These are phyloP conservation scores for Anthrax anthrax DNA, from an alignment of 2,888 invertebrate species.

Conservation along the genomic window DNA sequence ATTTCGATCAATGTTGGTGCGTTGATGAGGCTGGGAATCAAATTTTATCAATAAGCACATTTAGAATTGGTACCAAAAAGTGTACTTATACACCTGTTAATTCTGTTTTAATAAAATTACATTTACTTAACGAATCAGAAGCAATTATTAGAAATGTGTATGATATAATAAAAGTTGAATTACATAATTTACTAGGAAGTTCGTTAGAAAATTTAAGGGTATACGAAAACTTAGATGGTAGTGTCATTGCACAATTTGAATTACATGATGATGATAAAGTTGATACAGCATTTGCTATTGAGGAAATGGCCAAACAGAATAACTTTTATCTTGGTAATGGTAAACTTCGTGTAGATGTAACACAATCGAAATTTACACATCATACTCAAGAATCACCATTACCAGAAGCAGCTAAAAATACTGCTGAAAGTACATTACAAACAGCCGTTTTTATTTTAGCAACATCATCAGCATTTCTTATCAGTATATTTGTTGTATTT, in stretches of 20 bases:
- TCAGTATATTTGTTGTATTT: constrained; percentile 59
- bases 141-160: constrained; percentile 37
- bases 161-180: constrained; percentile 34
- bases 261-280: constrained; percentile 59
- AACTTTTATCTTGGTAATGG: constrained; percentile 24
- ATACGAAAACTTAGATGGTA: constrained; percentile 38
- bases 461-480: constrained; percentile 64
- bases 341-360: constrained; percentile 43
- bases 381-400: constrained; percentile 18
- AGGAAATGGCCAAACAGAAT: constrained; percentile 49
- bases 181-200: constrained; percentile 32
- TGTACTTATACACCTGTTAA: constrained; percentile 56
- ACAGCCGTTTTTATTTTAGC: constrained; percentile 63
- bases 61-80: constrained; percentile 39
- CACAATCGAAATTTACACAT: constrained; percentile 48
- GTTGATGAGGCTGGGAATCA: constrained; percentile 73
- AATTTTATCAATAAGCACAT: constrained; percentile 44
- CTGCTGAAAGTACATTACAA: constrained; percentile 44
- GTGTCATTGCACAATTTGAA: constrained; percentile 42
- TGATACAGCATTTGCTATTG: constrained; percentile 64
- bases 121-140: constrained; percentile 47
- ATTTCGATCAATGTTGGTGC: constrained; percentile 61
- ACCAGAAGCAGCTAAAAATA: constrained; percentile 21
- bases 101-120: constrained; percentile 59
- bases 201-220: constrained; percentile 40